Evolutionary conservation across 2,113 vertebrate species (phyloP).

Genomic region (Puma concolor): DNA sequence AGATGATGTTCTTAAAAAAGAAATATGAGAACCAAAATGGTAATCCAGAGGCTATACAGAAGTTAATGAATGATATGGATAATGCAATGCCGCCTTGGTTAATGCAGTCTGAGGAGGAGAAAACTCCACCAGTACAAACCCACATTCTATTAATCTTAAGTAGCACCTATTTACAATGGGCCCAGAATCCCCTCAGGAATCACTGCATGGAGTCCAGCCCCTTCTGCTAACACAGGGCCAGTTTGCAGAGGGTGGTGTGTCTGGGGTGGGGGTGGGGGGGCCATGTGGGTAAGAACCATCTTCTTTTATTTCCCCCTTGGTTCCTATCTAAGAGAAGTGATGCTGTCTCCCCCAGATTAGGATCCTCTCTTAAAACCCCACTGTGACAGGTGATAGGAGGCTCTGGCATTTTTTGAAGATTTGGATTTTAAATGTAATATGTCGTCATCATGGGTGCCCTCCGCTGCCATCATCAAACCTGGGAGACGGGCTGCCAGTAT

Average conservation of each 20-base stretch:
- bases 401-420: not conserved
- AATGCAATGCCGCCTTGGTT: not conserved
- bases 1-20: slow-evolving; percentile 27
- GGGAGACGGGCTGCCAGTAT: too few relatives aligned
- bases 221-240: not conserved
- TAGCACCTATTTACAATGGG: not conserved
- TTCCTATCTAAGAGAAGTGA: not conserved
- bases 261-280: too few relatives aligned
- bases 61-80: not conserved
- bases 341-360: not conserved
- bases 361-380: not conserved
- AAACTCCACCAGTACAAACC: not conserved
- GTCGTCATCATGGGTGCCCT: not conserved
- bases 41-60: not conserved
- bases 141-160: not conserved
- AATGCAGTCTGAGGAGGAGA: not conserved
- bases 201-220: not conserved
- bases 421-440: slow-evolving; percentile 41
- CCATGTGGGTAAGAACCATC: not conserved
- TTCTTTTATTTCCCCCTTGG: not conserved
- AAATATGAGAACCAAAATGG: not conserved
- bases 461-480: rapidly evolving
- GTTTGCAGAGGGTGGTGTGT: not conserved
- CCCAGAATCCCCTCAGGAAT: not conserved
- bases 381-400: not conserved